Conservation (phyloP, 2,888 invertebrate species). For the Thera obeliscata region DNA sequence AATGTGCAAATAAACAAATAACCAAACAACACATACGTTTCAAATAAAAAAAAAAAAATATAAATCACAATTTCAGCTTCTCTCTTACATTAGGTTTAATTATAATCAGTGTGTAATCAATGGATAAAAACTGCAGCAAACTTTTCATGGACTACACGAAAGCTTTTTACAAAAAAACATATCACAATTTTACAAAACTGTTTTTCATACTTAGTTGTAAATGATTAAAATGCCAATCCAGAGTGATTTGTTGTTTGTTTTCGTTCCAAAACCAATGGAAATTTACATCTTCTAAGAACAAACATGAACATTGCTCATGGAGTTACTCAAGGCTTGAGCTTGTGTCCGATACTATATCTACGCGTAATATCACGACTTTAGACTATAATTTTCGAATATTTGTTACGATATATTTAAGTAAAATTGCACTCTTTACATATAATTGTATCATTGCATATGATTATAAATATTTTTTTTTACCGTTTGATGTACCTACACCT, state of each 20-base stretch:
- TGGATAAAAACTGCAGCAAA: too few relatives aligned
- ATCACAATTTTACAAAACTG: background rate
- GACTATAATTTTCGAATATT: background rate
- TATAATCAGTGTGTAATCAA: background rate
- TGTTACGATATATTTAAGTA: background rate
- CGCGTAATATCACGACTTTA: background rate
- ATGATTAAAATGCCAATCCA: background rate
- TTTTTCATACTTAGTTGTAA: background rate
- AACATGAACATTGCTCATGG: too few relatives aligned
- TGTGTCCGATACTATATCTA: background rate
- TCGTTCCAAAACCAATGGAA: background rate
- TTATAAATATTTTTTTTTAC: too few relatives aligned
- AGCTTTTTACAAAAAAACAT: conserved; percentile 1
- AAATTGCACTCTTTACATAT: conserved; percentile 5
- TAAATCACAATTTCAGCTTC: conserved; percentile 45
- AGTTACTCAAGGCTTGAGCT: conserved; percentile 11
- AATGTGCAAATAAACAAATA: conserved; percentile 9
- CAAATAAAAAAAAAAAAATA: conserved; percentile 32
- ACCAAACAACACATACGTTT: conserved; percentile 12
- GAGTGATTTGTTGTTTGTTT: background rate
- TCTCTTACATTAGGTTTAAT: conserved; percentile 36
- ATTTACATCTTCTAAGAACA: background rate
- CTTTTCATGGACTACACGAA: conserved; percentile 1
- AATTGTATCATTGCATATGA: background rate
- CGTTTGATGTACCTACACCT: too few relatives aligned